A percentile compares a stretch with the other conserved stretches of the same genome.
Evolutionary conservation across 2,797 vertebrate genomes (phyloP).

Genomic region (Parauchenoglanis ngamensis): DNA sequence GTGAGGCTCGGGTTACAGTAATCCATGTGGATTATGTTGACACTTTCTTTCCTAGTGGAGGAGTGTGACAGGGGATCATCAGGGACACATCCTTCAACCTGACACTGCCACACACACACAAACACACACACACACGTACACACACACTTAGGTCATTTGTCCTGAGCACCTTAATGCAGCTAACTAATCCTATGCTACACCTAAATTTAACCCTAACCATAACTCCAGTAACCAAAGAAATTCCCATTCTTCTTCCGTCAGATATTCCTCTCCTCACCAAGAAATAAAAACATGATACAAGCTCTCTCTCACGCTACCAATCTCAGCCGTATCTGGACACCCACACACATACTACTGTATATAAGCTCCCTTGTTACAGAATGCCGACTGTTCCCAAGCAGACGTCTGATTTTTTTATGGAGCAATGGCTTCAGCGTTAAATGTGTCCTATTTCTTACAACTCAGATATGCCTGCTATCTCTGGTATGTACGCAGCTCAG

Average conservation of each 20-base stretch:
- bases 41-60: slow-evolving; percentile 32
- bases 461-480: slow-evolving; percentile 41
- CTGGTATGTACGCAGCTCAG: slow-evolving; percentile 36
- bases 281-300: not conserved
- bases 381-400: slow-evolving; percentile 24
- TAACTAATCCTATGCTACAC: not conserved
- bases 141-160: not conserved
- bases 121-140: slow-evolving; percentile 27
- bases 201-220: not conserved
- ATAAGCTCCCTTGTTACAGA: slow-evolving; percentile 11
- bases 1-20: slow-evolving; percentile 34
- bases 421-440: not conserved
- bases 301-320: slow-evolving; percentile 5
- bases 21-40: slow-evolving; percentile 40
- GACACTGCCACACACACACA: slow-evolving; percentile 33
- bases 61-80: slow-evolving; percentile 40
- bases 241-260: too few relatives aligned
- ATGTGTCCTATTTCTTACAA: slow-evolving; percentile 27
- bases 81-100: slow-evolving; percentile 38
- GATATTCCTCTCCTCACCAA: not conserved
- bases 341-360: slow-evolving; percentile 34
- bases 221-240: too few relatives aligned
- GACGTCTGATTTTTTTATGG: not conserved
- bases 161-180: not conserved
- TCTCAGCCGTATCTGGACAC: slow-evolving; percentile 27